Base-by-base conservation (phyloP, 2,797 vertebrate genomes). In the Sylvilagus floridanus region DNA sequence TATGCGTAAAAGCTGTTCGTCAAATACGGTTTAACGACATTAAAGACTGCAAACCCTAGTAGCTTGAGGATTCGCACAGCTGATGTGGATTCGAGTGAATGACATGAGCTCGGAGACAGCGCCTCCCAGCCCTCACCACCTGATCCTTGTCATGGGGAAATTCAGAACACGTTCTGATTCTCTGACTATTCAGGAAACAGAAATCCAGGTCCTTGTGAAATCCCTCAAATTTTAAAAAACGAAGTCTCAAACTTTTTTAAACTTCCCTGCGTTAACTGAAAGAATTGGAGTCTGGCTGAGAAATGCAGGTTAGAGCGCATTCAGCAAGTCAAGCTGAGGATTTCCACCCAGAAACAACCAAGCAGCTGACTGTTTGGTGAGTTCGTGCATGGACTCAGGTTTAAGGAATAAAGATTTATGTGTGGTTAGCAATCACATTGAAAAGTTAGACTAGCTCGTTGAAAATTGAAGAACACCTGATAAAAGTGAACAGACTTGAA, bases 141-240 rank as follows among this genome's bases (percentile, higher is more conserved):
- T 57, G 63, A 68, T 37, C 5, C 28, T 16, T 37, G 50, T 54
- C 37, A 6, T 16, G n/a, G 16, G 19, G 17, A 63, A 73, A 52
- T 63, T 66, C 0, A 60, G 14, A 7, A 76, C 63, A 26, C 47
- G 57, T 32, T 87, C 91, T 3, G 12, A 26, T 77, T 30, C 35
- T 68, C 71, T 42, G 30, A 50, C 81, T 30, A 42, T 88, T 90
- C 22, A 84, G 72, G 82, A 91, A 81, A 83, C 26, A 73, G 57
- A 95, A 93, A 76, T 42, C 60, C 13, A 57, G 16, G 19, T 84
- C 77, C 30, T 14, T 50, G 14, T 24, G 5, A 79, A 75, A 2
- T 71, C 63, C 77, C 79, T 30, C 79, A 68, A 7, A 50, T 69
- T 87, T 77, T 86, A 19, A 94, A 62, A 78, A 68, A 32, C 24